Conservation (phyloP, 2,113 vertebrate species). For the Cyanistes caeruleus region DNA sequence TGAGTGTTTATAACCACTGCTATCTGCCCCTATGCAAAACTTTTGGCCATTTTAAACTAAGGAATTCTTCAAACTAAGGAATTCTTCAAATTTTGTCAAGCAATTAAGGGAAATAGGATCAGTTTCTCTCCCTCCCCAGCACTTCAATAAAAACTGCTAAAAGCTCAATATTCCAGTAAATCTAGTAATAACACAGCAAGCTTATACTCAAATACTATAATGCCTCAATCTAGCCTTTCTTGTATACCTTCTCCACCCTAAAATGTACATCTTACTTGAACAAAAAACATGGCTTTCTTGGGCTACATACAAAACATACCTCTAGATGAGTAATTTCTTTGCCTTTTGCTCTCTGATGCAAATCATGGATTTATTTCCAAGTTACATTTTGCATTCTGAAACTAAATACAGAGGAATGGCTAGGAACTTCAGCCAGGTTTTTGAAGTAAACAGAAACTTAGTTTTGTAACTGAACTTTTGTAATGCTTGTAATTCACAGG, state of each 20-base stretch:
- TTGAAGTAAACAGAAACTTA: conserved; percentile 24
- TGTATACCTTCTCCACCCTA: not conserved
- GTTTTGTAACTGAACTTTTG: conserved; percentile 43
- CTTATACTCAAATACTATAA: not conserved
- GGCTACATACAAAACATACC: not conserved
- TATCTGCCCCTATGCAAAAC: not conserved
- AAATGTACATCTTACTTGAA: not conserved
- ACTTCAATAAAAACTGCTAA: not conserved
- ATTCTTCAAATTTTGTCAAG: not conserved
- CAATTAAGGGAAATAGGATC: not conserved
- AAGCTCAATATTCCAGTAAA: not conserved
- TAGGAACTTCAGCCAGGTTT: not conserved
- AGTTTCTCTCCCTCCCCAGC: not conserved
- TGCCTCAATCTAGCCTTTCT: not conserved
- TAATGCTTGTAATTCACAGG: conserved; percentile 31
- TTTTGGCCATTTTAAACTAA: not conserved
- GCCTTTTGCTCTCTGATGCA: not conserved
- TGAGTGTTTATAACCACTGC: not conserved
- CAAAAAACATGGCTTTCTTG: not conserved
- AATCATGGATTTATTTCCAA: not conserved
- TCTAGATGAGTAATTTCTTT: not conserved
- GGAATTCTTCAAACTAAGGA: not conserved
- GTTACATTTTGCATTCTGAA: not conserved
- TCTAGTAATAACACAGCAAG: not conserved
- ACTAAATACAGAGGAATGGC: not conserved